Evolutionary conservation across 2,888 invertebrate genomes (phyloP).

Genomic region (Leptarthrus brevirostris): DNA sequence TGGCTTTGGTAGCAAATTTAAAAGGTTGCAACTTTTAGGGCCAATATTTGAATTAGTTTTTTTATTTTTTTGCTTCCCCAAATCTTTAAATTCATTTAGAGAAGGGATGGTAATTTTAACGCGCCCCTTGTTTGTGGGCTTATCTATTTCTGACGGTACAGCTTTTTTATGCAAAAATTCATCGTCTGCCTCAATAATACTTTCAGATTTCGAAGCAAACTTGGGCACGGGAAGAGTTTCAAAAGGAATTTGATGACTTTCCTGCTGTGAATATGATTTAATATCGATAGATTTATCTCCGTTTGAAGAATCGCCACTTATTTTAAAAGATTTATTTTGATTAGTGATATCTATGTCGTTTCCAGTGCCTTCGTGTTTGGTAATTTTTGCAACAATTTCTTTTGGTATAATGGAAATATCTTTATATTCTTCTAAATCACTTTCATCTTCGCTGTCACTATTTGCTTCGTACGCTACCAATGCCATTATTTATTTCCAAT

Average conservation of each 20-base stretch:
- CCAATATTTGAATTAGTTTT: constrained; percentile 36
- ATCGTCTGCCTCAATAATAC: constrained; percentile 71
- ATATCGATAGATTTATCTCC: too few species aligned
- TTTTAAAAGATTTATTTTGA: too few species aligned
- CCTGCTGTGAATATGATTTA: too few species aligned
- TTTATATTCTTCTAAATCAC: too few species aligned
- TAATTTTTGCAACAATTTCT: neutral
- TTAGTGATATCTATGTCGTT: too few species aligned
- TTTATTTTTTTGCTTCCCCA: constrained; percentile 56
- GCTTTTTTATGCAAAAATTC: constrained; percentile 74
- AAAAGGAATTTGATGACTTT: constrained; percentile 56
- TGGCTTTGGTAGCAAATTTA: constrained; percentile 78
- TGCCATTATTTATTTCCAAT: too few species aligned
- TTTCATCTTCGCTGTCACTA: constrained; percentile 65
- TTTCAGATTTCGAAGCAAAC: constrained; percentile 1
- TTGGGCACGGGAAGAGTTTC: constrained; percentile 63
- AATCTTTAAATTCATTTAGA: constrained; percentile 69
- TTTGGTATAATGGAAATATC: too few species aligned
- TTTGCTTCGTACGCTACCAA: constrained; percentile 74
- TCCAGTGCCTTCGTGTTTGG: constrained; percentile 56
- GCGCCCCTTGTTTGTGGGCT: constrained; percentile 60
- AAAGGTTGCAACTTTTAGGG: constrained; percentile 68
- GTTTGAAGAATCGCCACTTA: too few species aligned
- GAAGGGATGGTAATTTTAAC: constrained; percentile 78
- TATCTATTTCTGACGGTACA: constrained; percentile 60